Conservation (phyloP, 2,888 invertebrate species). For the Suillia variegata region DNA sequence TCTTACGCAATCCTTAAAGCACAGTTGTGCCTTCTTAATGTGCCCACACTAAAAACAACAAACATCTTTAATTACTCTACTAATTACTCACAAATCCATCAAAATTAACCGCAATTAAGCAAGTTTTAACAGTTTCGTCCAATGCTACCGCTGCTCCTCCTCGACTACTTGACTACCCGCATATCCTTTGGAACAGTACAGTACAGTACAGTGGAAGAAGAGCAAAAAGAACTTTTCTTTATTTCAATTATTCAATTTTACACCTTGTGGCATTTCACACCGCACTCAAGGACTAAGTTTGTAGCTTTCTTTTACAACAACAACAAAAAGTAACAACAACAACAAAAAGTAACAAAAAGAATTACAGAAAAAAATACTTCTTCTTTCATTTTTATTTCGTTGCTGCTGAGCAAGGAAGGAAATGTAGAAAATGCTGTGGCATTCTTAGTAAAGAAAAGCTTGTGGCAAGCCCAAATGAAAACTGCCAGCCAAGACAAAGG, state of each 20-base stretch:
- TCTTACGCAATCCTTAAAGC: no score
- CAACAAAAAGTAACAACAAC: background rate
- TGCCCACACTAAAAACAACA: slow-evolving; percentile 1
- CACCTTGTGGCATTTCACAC: slow-evolving; percentile 52
- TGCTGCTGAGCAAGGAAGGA: background rate
- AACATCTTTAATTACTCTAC: slow-evolving; percentile 47
- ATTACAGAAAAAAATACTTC: no score
- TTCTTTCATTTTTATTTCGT: background rate
- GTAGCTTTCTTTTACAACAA: background rate
- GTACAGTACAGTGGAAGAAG: no score
- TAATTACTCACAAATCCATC: slow-evolving; percentile 53
- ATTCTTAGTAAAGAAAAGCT: background rate
- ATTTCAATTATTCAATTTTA: slow-evolving; percentile 57
- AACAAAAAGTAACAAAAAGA: no score
- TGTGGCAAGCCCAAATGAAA: background rate
- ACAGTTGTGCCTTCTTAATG: no score
- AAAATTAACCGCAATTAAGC: slow-evolving; percentile 56
- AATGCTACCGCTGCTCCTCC: slow-evolving; percentile 10
- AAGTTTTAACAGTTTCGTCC: slow-evolving; percentile 39
- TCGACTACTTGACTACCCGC: no score
- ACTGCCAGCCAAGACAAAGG: background rate
- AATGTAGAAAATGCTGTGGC: background rate
- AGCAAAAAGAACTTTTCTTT: slow-evolving; percentile 32
- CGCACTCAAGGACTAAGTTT: slow-evolving; percentile 44
- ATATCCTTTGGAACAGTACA: no score